Evolutionary conservation across 1,140 invertebrate genomes (phyloP), one percentile per base, ranked within the genome.

Genomic region (Drosophila ambigua): DNA sequence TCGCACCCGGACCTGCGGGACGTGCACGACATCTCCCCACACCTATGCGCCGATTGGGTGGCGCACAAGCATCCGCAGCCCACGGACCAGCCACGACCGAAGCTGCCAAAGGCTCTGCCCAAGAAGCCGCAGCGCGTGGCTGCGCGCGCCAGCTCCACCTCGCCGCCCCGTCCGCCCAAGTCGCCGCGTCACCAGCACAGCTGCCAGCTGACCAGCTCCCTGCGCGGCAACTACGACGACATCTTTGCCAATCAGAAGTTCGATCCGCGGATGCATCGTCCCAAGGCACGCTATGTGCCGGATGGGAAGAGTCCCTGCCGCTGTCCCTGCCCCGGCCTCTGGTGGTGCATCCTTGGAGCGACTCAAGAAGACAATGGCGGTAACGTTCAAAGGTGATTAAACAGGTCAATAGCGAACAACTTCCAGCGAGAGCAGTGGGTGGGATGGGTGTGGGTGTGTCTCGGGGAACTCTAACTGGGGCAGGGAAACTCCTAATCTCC

Each of bases 1-100:
- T 97, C 96, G 0, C 94, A 95, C 24, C 96, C 96, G 1, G 95
- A 97, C 79, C 93, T 97, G 15, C 94, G 94, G 62, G 96, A 97
- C 79, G 92, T 97, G 1, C 93, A 94, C 1, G 96, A 64, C 15
- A 95, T 97, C 23, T 95, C 95, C 5, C 95, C 95, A 0, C 96
- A 97, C 91, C 91, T 97, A 61, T 94, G 95, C 1, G 96, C 95
- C 2, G 92, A 94, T 8, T 96, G 96, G 96, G 94, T 95, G 31
- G 95, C 96, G 7, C 95, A 97, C 87, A 94, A 94, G 75, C 95
- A 95, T 90, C 95, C 96, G 0, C 92, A 76, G 92, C 93, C 8
- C 92, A 93, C 69, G 1, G 68, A 51, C 15, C 48, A 39, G 51
- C 50, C 11, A 53, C 53, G n/a, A 8, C 43, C 41, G 6, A 53